These are phyloP conservation scores for Malthinus seriepunctatus DNA, from an alignment of 2,888 invertebrate species.

Conservation along the genomic window DNA sequence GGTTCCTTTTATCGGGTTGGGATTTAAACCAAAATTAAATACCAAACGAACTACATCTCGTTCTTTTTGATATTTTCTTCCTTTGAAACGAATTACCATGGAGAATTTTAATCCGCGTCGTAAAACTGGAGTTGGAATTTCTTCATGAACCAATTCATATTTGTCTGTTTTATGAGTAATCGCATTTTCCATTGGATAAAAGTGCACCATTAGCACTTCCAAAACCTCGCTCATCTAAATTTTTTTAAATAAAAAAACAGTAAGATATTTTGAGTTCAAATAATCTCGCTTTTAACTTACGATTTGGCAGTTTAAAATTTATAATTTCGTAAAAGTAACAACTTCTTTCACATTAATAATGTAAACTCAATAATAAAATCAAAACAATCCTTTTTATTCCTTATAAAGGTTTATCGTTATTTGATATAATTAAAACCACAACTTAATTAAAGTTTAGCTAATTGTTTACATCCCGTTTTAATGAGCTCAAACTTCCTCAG, in stretches of 20 bases:
- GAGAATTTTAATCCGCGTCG: conserved; percentile 75
- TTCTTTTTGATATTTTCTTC: conserved; percentile 62
- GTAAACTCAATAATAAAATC: background rate
- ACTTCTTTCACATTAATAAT: background rate
- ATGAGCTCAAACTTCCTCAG: conserved; percentile 2
- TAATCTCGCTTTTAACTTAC: background rate
- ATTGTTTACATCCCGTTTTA: conserved; percentile 7
- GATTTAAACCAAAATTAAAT: conserved; percentile 66
- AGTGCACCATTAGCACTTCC: conserved; percentile 62
- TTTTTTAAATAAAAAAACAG: background rate
- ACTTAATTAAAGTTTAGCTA: conserved; percentile 6
- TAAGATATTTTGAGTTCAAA: background rate
- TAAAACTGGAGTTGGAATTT: conserved; percentile 65
- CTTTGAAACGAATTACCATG: conserved; percentile 65
- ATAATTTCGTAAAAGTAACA: background rate
- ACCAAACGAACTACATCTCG: conserved; percentile 68
- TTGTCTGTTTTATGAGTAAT: conserved; percentile 69
- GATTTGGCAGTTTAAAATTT: background rate
- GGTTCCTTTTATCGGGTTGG: conserved; percentile 61
- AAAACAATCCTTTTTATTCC: background rate
- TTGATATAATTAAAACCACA: conserved; percentile 1
- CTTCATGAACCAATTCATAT: conserved; percentile 70
- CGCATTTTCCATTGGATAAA: conserved; percentile 72
- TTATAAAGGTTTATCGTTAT: background rate
- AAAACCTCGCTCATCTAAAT: conserved; percentile 40